Percentiles rank a stretch among this genome's conserved stretches.
phyloP scores from a whole-genome alignment of 1,140 invertebrate species.

The Lucilia cuprina region DNA sequence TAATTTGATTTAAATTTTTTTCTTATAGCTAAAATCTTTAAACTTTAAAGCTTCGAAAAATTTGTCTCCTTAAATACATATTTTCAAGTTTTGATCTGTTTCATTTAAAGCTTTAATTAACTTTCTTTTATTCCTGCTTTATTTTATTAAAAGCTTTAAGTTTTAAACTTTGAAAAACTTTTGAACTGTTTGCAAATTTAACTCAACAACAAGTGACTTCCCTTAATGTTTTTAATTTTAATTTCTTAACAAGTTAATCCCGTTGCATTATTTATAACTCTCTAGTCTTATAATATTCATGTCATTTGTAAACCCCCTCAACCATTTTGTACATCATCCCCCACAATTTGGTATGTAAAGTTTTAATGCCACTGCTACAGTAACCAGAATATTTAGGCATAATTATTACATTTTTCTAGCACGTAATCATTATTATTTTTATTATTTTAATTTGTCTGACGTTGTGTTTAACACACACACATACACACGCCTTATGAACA shows the following conservation, averaged over 20 bases:
- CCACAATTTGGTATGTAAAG: too few relatives aligned
- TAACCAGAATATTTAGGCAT: background rate
- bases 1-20: too few relatives aligned
- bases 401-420: background rate
- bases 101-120: too few relatives aligned
- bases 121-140: too few relatives aligned
- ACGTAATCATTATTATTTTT: constrained; percentile 15
- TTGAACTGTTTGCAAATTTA: background rate
- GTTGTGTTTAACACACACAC: background rate
- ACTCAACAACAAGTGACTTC: background rate
- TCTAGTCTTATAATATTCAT: background rate
- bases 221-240: background rate
- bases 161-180: too few relatives aligned
- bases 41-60: too few relatives aligned
- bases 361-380: too few relatives aligned
- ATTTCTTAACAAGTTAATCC: constrained; percentile 27
- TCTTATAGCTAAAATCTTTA: too few relatives aligned
- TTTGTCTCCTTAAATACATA: too few relatives aligned
- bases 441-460: constrained; percentile 13
- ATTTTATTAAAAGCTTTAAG: too few relatives aligned
- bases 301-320: background rate
- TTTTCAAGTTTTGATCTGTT: too few relatives aligned
- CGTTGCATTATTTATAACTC: constrained; percentile 15
- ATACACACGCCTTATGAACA: too few relatives aligned
- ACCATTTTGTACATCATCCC: background rate